Evolutionary conservation across 2,113 vertebrate genomes (phyloP), one percentile per base, ranked within the genome.

Genomic region (Haliaeetus leucogaster): DNA sequence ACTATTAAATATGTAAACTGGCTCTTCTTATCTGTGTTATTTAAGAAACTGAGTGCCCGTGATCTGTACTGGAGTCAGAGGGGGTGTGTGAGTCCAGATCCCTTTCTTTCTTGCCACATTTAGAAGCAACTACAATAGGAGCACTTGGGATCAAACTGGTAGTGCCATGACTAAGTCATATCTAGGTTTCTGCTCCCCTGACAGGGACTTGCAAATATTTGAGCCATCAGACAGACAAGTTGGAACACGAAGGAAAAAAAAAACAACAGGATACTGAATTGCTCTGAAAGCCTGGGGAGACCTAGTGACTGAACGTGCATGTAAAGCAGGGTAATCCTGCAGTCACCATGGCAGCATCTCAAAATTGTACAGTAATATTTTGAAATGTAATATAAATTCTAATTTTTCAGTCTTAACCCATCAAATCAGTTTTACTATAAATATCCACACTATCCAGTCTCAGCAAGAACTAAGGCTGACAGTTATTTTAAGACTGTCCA

Each of bases 361-460:
- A 82, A 73, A 94, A 88, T 5, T 68, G 58, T 85, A 85, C 84
- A 80, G 91, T 85, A 97, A 94, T 95, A 95, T 88, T 97, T 96
- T 95, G 86, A 95, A 95, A 89, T 93, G 86, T 80, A 94, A 95
- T 94, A 97, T 58, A 91, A 86, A 95, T 80, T 97, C 84, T 93
- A 94, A 66, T 96, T 95, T 95, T 94, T 95, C 92, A 94, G 76
- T 93, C 81, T 94, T 93, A 96, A 74, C 62, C 84, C 89, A 96
- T 95, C 81, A 91, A 73, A 82, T 95, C 81, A 80, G 29, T 91
- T 94, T 90, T 95, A 58, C 95, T 94, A 94, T 93, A 97, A 95
- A 95, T 97, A 96, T 32, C 94, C 58, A 66, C 53, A 10, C 70
- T 80, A 85, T 79, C 66, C 93, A 95, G 81, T 45, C 82, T 90